Conservation (phyloP, 2,797 vertebrate species). For the Falco columbarius region DNA sequence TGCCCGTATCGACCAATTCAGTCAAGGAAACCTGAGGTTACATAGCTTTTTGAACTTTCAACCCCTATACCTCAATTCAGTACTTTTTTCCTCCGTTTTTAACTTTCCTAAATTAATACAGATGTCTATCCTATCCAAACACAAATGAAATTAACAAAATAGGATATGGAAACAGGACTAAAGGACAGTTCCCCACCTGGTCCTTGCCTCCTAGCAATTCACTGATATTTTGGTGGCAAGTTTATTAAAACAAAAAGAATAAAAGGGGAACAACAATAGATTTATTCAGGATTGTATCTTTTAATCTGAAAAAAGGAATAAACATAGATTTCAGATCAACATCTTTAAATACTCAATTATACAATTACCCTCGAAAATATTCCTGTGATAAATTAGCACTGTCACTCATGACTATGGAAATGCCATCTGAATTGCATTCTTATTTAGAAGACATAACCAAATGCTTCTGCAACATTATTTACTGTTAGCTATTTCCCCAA, state of each 20-base stretch:
- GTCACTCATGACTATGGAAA: not conserved
- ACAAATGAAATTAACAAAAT: not conserved
- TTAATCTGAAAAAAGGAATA: not conserved
- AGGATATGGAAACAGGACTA: not conserved
- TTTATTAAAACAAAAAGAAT: not conserved
- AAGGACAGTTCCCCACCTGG: not conserved
- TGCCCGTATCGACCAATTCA: not conserved
- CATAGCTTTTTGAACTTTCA: not conserved
- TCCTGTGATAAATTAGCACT: not conserved
- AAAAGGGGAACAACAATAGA: rapidly evolving
- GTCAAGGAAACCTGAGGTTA: not conserved
- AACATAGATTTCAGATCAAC: not conserved
- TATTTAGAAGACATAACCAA: not conserved
- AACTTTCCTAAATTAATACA: not conserved
- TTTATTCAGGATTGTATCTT: not conserved
- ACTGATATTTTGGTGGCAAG: not conserved
- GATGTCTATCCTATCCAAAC: not conserved
- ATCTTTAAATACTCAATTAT: not conserved
- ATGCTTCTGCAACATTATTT: not conserved
- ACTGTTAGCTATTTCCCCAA: not conserved
- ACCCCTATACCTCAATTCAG: not conserved
- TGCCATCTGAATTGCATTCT: not conserved
- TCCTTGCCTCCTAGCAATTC: not conserved
- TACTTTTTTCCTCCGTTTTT: not conserved
- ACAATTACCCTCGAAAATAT: not conserved